phyloP scores from a whole-genome alignment of 2,113 vertebrate species.

The Oophaga pumilio region DNA sequence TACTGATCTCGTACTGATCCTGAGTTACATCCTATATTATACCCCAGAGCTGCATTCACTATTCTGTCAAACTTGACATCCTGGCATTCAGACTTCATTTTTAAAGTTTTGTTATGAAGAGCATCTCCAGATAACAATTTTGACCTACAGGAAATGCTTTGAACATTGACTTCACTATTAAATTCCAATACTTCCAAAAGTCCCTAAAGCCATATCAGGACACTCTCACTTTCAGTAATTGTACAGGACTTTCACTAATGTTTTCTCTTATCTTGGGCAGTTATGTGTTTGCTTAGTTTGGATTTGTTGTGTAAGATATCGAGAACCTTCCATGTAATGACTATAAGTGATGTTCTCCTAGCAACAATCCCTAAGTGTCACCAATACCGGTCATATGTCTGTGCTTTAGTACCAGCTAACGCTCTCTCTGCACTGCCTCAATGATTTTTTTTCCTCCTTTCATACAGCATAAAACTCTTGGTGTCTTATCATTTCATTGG shows the following conservation, averaged over 20 bases:
- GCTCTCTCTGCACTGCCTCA: slow-evolving; percentile 16
- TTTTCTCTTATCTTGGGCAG: neutral
- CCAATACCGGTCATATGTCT: no score
- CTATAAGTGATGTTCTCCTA: slow-evolving; percentile 6
- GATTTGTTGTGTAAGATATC: neutral
- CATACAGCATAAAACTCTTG: neutral
- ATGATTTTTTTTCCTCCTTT: slow-evolving; percentile 5
- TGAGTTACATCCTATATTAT: no score
- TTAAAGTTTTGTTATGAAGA: no score
- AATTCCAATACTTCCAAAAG: neutral
- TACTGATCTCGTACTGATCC: no score
- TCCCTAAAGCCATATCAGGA: neutral
- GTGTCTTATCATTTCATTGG: slow-evolving; percentile 10
- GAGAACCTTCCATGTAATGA: neutral
- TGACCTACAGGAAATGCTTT: no score
- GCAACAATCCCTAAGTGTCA: neutral
- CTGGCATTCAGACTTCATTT: no score
- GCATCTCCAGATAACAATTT: no score
- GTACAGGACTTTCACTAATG: neutral
- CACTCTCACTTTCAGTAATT: neutral
- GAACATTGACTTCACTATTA: neutral
- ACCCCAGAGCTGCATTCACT: no score
- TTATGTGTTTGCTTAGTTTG: neutral
- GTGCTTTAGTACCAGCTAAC: slow-evolving; percentile 32
- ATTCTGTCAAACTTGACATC: no score